These are phyloP conservation scores for Clarias platycephalus DNA, from an alignment of 2,797 vertebrate genomes.

Conservation along the genomic window DNA sequence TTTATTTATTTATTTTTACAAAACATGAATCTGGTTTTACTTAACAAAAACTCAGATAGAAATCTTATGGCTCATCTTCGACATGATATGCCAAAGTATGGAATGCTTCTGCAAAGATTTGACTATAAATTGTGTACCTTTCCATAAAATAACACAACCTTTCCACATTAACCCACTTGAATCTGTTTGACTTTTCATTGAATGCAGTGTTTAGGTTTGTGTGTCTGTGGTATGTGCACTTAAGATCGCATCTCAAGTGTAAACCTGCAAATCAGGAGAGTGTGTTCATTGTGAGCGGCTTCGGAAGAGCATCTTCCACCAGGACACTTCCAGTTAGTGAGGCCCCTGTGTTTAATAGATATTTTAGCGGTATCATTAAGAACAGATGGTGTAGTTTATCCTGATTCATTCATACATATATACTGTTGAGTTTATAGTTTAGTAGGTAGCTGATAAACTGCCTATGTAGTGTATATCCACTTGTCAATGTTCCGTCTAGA, in stretches of 20 bases:
- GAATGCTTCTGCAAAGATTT: constrained; percentile 68
- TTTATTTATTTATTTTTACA: neutral
- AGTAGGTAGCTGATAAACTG: constrained; percentile 13
- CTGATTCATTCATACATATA: constrained; percentile 14
- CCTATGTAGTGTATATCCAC: constrained; percentile 23
- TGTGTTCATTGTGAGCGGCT: constrained; percentile 42
- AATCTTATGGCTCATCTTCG: constrained; percentile 18
- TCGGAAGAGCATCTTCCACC: constrained; percentile 37
- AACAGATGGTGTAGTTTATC: constrained; percentile 34
- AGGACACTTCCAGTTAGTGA: constrained; percentile 38
- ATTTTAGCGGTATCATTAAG: constrained; percentile 16
- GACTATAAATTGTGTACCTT: constrained; percentile 59
- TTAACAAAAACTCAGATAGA: constrained; percentile 11
- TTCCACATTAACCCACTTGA: constrained; percentile 69
- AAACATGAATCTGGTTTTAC: neutral
- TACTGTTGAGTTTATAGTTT: neutral
- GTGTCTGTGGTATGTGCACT: constrained; percentile 65
- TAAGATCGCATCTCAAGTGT: constrained; percentile 58
- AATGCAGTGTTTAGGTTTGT: constrained; percentile 78
- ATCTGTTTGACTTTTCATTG: constrained; percentile 80
- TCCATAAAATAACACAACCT: constrained; percentile 59
- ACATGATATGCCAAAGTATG: constrained; percentile 70
- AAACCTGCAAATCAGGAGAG: constrained; percentile 53
- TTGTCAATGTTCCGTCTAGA: constrained; percentile 39
- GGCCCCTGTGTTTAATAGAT: constrained; percentile 11